Percentiles rank a stretch among this genome's conserved stretches.
Evolutionary conservation across 2,888 invertebrate genomes (phyloP).

Genomic region (Leuctra nigra): DNA sequence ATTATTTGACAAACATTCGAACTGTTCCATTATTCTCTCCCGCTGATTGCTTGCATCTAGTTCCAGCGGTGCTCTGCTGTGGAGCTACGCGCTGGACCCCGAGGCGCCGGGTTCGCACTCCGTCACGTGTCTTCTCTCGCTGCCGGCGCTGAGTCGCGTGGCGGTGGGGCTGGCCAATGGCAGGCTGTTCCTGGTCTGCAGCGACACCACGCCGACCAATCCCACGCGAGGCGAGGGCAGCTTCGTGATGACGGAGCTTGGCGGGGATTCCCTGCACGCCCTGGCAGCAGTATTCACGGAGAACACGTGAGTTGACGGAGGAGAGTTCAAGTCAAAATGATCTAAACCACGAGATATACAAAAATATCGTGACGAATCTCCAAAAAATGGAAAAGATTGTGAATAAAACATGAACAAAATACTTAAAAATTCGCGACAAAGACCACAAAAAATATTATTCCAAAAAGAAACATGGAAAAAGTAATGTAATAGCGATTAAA

Average conservation of each 20-base stretch:
- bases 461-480: no score
- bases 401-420: no score
- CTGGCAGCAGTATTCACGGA: constrained; percentile 52
- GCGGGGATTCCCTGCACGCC: constrained; percentile 61
- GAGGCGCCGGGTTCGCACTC: constrained; percentile 53
- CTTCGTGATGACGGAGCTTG: constrained; percentile 71
- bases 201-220: constrained; percentile 50
- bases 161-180: constrained; percentile 77
- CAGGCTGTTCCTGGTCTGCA: constrained; percentile 63
- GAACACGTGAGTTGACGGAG: constrained; percentile 38
- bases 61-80: constrained; percentile 47
- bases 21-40: no score
- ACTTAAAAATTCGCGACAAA: no score
- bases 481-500: no score
- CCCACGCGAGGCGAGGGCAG: constrained; percentile 62
- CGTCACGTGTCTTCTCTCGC: constrained; percentile 59
- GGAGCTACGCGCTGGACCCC: constrained; percentile 61
- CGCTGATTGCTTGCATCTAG: constrained; percentile 4
- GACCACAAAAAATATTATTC: no score
- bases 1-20: no score
- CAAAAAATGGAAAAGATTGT: no score
- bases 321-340: no score
- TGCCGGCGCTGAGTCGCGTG: constrained; percentile 62
- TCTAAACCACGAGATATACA: no score
- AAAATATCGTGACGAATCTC: no score